These are phyloP conservation scores for Ptyas mucosa DNA, from an alignment of 2,113 vertebrate species.

Conservation along the genomic window DNA sequence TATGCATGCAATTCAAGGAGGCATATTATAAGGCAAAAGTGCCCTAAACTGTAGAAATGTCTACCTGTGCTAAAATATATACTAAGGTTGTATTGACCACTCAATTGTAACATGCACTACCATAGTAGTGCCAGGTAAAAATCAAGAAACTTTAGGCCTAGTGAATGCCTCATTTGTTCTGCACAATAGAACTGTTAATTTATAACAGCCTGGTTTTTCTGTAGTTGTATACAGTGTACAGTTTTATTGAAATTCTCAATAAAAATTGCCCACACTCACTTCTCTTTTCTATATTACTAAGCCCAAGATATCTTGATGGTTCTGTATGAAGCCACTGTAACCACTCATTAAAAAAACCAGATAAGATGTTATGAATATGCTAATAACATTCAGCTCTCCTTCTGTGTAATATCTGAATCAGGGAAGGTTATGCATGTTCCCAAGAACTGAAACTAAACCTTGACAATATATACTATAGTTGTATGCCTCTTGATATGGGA, in stretches of 20 bases:
- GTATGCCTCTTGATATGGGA: background rate
- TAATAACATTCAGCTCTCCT: background rate
- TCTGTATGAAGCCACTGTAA: background rate
- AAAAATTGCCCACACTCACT: background rate
- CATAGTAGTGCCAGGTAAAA: background rate
- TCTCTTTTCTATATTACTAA: background rate
- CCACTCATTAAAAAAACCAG: background rate
- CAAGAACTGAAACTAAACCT: background rate
- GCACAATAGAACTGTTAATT: background rate
- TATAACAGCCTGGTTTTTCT: background rate
- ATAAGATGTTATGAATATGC: background rate
- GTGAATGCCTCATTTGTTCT: background rate
- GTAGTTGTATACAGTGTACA: background rate
- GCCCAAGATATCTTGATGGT: background rate
- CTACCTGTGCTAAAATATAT: background rate
- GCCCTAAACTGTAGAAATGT: background rate
- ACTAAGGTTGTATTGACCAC: background rate
- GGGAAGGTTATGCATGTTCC: background rate
- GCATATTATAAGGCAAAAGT: background rate
- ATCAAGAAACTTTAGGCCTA: background rate
- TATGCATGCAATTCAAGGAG: background rate
- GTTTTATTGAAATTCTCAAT: background rate
- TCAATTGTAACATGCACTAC: background rate
- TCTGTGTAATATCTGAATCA: background rate
- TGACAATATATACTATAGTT: background rate